Base-by-base conservation (phyloP, 2,888 invertebrate species). In the Iphiclides podalirius region DNA sequence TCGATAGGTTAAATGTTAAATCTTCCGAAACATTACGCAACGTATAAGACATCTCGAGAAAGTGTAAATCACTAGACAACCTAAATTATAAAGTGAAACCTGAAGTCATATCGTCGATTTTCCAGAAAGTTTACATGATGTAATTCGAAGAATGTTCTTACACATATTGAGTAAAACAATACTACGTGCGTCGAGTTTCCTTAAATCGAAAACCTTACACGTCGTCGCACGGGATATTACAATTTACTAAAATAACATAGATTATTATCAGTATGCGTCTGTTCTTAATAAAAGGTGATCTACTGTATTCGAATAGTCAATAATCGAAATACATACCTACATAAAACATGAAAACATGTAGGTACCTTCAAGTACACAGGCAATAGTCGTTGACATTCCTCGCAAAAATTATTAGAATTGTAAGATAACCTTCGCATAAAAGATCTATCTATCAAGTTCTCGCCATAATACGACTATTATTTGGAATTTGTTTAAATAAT, bases 1-100 rank as follows among this genome's bases (percentile, higher is more conserved):
- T 57, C 57, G 54, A 64, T 64, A 63, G 63, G 51, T 61, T 61
- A 63, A 61, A 61, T 62, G 60, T 57, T 61, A 60, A 62, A 61
- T 61, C 61, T 66, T 64, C 56, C 47, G 53, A 60, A 61, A 53
- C 41, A 34, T 63, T 65, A 59, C 51, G 60, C 55, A 66, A 66
- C 50, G 38, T 44, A 58, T 55, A 55, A 47, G 53, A 54, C 53
- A 57, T 56, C 58, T 51, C 51, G 59, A 59, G 61, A 65, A 65
- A 64, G 64, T 61, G 49, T 59, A 54, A 53, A 55, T 53, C 49
- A 45, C 53, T 56, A 49, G 47, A 55, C 44, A 47, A 50, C 51
- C 41, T 38, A 38, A 52, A 45, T 26, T 38, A 47, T 45, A 12
- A 39, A 40, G 23, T 33, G 39, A 46, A 38, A 46, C 38, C 38